Base-by-base conservation (phyloP, 2,797 vertebrate species). In the Hybognathus amarus region DNA sequence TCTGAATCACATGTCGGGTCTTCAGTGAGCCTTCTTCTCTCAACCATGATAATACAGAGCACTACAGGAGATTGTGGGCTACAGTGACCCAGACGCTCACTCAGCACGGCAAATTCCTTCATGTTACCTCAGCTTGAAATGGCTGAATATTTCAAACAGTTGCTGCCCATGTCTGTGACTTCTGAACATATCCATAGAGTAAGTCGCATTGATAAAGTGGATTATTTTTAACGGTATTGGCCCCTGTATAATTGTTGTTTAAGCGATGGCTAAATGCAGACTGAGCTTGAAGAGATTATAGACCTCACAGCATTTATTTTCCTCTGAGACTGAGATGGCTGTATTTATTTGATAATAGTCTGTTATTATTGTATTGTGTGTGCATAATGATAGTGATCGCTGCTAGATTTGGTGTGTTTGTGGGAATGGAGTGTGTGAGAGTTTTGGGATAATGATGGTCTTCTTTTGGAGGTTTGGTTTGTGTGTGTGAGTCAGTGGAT, bases 1-100 rank as follows among this genome's bases (percentile, higher is more conserved):
- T 93, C 92, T 88, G 88, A 93, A 88, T 94, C 93, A 93, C 93
- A 93, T 93, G 92, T 86, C 61, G 86, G 80, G 89, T 89, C 87
- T 93, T 91, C n/a, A 90, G 90, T 90, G 90, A 89, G 85, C 80
- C 84, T 74, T 83, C 82, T 69, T 87, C 88, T 88, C 82, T 87
- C 88, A 84, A 79, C 80, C 87, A 69, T 89, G 91, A 91, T 90
- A 87, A 90, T 42, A 18, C 80, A 86, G 83, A 89, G 89, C 47
- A 20, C 30, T 40, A 76, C 36, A 30, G 73, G 78, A 85, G 79
- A 61, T 77, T 80, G 73, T 73, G 74, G 74, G 5, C 36, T 50
- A 24, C 27, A 78, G 80, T 79, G 50, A 40, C 79, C 38, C 52
- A 83, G 36, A 77, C 74, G 10, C 59, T 56, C 36, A 71, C 74